Conservation (phyloP, 2,113 vertebrate genomes). For the Delphinus delphis region DNA sequence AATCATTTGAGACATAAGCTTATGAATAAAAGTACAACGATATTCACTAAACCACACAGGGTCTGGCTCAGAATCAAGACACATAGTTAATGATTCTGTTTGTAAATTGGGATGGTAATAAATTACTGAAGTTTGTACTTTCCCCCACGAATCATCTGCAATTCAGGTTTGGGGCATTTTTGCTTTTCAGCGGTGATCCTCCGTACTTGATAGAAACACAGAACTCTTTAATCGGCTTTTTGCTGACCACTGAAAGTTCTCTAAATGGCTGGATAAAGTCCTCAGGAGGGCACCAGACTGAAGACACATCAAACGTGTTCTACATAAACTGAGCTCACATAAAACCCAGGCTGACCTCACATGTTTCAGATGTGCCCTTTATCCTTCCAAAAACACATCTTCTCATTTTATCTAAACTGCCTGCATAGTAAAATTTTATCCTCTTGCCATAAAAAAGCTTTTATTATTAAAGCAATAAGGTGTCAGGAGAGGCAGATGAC, state of each 20-base stretch:
- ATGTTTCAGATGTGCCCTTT: background rate
- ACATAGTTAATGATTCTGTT: slow-evolving; percentile 47
- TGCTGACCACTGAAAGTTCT: background rate
- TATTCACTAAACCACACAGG: slow-evolving; percentile 32
- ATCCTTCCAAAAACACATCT: slow-evolving; percentile 34
- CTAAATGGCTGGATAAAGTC: background rate
- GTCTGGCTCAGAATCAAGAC: slow-evolving; percentile 32
- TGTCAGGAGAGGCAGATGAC: slow-evolving; percentile 57
- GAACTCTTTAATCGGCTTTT: slow-evolving; percentile 24
- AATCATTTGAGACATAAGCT: slow-evolving; percentile 46
- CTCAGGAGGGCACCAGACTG: background rate
- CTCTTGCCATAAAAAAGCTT: slow-evolving; percentile 67
- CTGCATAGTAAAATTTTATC: slow-evolving; percentile 66
- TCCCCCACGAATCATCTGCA: slow-evolving; percentile 27
- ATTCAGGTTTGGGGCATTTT: background rate
- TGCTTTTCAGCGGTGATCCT: slow-evolving; percentile 4
- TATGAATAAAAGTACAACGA: slow-evolving; percentile 1
- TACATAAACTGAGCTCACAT: background rate
- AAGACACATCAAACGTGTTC: background rate
- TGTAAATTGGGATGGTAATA: background rate
- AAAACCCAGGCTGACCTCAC: background rate
- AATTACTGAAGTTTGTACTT: slow-evolving; percentile 56
- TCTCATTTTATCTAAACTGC: slow-evolving; percentile 60
- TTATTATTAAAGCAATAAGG: slow-evolving; percentile 72
- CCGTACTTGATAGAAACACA: background rate